Evolutionary conservation across 2,888 invertebrate genomes (phyloP).

Genomic region (Herminia tarsipennalis): DNA sequence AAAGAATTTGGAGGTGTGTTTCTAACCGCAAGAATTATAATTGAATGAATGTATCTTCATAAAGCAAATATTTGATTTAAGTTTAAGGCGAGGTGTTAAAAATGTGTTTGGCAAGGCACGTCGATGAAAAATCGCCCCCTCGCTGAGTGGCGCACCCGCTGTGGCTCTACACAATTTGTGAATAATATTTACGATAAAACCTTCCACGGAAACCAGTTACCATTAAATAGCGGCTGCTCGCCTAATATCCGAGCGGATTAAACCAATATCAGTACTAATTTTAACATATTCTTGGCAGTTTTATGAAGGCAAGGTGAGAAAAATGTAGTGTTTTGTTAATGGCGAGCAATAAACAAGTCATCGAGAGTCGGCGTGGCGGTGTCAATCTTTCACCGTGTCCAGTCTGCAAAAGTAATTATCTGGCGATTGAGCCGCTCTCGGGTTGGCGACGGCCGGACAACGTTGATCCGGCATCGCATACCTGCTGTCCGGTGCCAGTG

Average conservation of each 20-base stretch:
- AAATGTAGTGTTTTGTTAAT: slow-evolving; percentile 57
- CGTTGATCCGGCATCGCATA: slow-evolving; percentile 35
- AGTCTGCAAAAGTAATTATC: slow-evolving; percentile 72
- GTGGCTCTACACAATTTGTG: slow-evolving; percentile 77
- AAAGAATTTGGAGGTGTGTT: too few relatives aligned
- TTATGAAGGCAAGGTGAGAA: slow-evolving; percentile 56
- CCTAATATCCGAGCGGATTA: slow-evolving; percentile 62
- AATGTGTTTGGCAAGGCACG: slow-evolving; percentile 81
- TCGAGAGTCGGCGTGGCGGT: slow-evolving; percentile 55
- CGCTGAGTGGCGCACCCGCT: slow-evolving; percentile 79
- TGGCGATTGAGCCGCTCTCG: slow-evolving; percentile 52
- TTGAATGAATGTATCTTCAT: slow-evolving; percentile 51
- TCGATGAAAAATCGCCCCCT: slow-evolving; percentile 83
- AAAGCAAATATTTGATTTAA: slow-evolving; percentile 80
- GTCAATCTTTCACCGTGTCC: slow-evolving; percentile 76
- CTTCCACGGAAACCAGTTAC: slow-evolving; percentile 70
- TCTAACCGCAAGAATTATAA: slow-evolving; percentile 2
- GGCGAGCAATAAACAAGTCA: slow-evolving; percentile 73
- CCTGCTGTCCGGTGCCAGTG: slow-evolving; percentile 45
- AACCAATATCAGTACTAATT: slow-evolving; percentile 63
- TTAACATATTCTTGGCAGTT: slow-evolving; percentile 56
- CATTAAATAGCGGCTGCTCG: slow-evolving; percentile 64
- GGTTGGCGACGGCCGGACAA: slow-evolving; percentile 15
- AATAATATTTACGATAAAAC: slow-evolving; percentile 82
- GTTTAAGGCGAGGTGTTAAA: slow-evolving; percentile 79